Percentiles rank a stretch among this genome's conserved stretches.
These are phyloP conservation scores for Coelinius sp. DNA, from an alignment of 2,888 invertebrate genomes.

Conservation along the genomic window DNA sequence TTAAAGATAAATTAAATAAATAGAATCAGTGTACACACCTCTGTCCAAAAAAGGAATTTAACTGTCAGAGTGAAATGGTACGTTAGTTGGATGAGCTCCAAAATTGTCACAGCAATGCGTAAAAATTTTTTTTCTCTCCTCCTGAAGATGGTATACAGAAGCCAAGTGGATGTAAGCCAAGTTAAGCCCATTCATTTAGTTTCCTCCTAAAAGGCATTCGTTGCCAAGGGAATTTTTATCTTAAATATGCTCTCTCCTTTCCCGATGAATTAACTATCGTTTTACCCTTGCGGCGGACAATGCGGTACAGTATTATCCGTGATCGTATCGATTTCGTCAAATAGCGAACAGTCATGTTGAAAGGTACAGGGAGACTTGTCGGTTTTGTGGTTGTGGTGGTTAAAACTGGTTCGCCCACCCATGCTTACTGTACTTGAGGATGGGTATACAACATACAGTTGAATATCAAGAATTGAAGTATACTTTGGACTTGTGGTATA, in stretches of 20 bases:
- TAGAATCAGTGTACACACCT: slow-evolving; percentile 11
- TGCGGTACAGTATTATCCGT: background rate
- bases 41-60: background rate
- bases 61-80: background rate
- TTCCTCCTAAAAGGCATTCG: background rate
- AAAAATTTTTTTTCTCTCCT: background rate
- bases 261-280: background rate
- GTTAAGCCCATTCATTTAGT: slow-evolving; percentile 8
- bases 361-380: background rate
- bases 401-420: slow-evolving; percentile 28
- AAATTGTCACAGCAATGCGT: slow-evolving; percentile 21
- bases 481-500: background rate
- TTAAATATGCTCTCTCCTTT: background rate
- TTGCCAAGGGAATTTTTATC: slow-evolving; percentile 6
- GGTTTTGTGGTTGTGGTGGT: background rate
- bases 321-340: slow-evolving; percentile 26
- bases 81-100: slow-evolving; percentile 13
- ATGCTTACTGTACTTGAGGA: slow-evolving; percentile 17
- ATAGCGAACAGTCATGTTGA: slow-evolving; percentile 5
- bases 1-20: background rate
- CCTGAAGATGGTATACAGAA: background rate
- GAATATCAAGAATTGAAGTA: slow-evolving; percentile 9
- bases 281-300: background rate
- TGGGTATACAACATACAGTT: background rate
- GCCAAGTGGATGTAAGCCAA: slow-evolving; percentile 29